Conservation (phyloP, 2,113 vertebrate genomes). For the Crocuta crocuta region DNA sequence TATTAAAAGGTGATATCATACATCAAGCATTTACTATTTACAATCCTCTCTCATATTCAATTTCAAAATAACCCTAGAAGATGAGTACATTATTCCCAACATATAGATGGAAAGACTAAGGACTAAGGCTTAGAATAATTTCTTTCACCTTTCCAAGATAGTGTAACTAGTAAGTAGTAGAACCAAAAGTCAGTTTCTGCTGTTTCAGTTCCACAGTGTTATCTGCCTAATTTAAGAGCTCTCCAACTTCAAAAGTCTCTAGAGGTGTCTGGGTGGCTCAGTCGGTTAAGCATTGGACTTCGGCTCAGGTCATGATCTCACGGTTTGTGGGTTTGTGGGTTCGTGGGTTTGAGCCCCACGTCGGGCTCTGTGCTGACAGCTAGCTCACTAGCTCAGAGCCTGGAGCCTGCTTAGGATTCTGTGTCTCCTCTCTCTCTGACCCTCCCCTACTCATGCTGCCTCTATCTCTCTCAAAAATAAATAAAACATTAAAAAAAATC, state of each 20-base stretch:
- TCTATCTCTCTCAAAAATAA: too few relatives aligned
- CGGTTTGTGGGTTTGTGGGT: too few relatives aligned
- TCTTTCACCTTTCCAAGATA: background rate
- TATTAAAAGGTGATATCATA: background rate
- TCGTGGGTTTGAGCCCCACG: too few relatives aligned
- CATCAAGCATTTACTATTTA: background rate
- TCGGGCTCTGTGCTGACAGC: too few relatives aligned
- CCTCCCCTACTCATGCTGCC: too few relatives aligned
- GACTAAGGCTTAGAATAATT: background rate
- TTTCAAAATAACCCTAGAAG: background rate
- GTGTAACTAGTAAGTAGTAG: background rate
- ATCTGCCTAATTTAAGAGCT: background rate
- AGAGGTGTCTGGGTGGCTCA: background rate
- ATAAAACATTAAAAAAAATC: too few relatives aligned
- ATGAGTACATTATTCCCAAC: background rate
- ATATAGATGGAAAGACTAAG: background rate
- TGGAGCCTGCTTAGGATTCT: too few relatives aligned
- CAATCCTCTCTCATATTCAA: background rate
- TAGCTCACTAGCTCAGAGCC: too few relatives aligned
- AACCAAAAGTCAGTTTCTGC: background rate
- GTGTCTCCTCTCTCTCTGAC: too few relatives aligned
- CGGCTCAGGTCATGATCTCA: too few relatives aligned
- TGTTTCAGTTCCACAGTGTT: background rate
- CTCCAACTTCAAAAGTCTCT: background rate
- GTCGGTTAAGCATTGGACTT: too few relatives aligned